phyloP scores from a whole-genome alignment of 2,888 invertebrate species.

The Calameuta filiformis region DNA sequence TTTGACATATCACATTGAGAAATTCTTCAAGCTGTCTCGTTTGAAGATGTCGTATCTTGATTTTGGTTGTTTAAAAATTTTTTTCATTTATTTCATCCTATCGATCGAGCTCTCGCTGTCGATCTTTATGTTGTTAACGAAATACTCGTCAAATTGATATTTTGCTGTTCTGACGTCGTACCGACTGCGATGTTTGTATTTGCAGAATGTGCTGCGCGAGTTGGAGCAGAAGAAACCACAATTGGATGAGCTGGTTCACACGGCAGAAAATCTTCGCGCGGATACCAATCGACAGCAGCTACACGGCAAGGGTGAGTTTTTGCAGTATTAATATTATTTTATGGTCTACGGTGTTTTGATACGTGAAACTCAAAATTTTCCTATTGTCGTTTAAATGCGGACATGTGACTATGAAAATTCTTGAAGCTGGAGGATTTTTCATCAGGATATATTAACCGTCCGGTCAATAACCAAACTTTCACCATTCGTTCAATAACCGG shows the following conservation, averaged over 20 bases:
- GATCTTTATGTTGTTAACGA: neutral
- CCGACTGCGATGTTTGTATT: slow-evolving; percentile 15
- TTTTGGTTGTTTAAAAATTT: neutral
- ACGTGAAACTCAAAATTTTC: neutral
- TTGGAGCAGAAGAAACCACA: slow-evolving; percentile 89
- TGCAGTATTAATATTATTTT: neutral
- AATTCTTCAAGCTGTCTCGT: neutral
- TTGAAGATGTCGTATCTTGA: neutral
- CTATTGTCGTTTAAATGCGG: neutral
- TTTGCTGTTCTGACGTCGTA: neutral
- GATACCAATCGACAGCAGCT: slow-evolving; percentile 84
- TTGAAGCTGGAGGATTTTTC: neutral
- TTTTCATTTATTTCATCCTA: neutral
- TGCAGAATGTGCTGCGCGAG: slow-evolving; percentile 83
- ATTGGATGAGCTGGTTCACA: slow-evolving; percentile 84
- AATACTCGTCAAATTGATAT: neutral
- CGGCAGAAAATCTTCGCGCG: slow-evolving; percentile 84
- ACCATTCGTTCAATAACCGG: too few relatives aligned
- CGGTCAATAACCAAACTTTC: too few relatives aligned
- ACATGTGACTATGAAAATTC: neutral
- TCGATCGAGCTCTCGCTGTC: neutral
- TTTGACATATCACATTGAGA: neutral
- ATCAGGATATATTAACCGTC: neutral
- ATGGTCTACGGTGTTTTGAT: neutral
- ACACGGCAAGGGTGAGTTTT: slow-evolving; percentile 81